Conservation (phyloP, 2,888 invertebrate species). For the Dolichomitus sp. region DNA sequence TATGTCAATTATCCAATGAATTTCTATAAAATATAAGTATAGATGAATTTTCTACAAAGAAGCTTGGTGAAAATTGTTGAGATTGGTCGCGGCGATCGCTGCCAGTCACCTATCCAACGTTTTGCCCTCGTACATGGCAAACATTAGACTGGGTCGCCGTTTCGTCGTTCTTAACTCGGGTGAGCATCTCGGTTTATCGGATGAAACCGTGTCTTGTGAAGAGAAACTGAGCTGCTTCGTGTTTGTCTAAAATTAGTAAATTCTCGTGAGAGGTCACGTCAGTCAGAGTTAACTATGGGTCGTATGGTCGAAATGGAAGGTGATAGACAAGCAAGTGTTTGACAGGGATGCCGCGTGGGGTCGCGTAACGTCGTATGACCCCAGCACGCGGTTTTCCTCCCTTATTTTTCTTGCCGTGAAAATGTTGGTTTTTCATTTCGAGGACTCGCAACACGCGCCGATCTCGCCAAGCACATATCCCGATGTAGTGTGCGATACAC, state of each 20-base stretch:
- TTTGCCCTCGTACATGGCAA: too few species aligned
- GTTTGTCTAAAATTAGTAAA: conserved; percentile 29
- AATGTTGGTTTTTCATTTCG: conserved; percentile 69
- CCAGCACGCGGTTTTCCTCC: conserved; percentile 5
- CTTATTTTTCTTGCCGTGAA: conserved; percentile 61
- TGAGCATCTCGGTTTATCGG: not conserved
- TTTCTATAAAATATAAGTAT: too few species aligned
- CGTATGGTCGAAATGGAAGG: not conserved
- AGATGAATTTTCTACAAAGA: too few species aligned
- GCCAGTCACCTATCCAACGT: too few species aligned
- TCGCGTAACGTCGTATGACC: conserved; percentile 33
- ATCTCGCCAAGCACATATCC: not conserved
- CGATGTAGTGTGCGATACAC: conserved; percentile 17
- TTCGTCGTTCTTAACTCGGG: too few species aligned
- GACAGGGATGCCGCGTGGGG: conserved; percentile 15
- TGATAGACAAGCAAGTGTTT: conserved; percentile 6
- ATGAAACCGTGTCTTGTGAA: not conserved
- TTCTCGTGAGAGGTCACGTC: conserved; percentile 12
- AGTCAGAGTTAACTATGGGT: not conserved
- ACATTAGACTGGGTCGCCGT: too few species aligned
- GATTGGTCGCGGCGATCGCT: too few species aligned
- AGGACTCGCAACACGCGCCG: conserved; percentile 42
- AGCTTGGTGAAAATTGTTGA: too few species aligned
- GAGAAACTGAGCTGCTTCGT: not conserved
- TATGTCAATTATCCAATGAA: too few species aligned